Evolutionary conservation across 2,888 invertebrate genomes (phyloP).

Genomic region (Dolomedes plantarius): DNA sequence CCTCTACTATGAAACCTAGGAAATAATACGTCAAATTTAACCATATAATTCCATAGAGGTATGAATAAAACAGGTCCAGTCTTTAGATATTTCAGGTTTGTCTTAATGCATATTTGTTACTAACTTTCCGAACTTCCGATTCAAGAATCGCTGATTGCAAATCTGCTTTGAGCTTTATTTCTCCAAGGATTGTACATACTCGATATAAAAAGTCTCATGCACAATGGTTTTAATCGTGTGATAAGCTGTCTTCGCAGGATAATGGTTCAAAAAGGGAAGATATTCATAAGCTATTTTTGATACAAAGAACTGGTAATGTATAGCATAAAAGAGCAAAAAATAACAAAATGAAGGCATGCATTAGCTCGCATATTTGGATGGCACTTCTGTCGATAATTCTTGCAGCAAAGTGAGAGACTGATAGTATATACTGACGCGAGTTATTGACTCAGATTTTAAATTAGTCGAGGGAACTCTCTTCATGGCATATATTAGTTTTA

Average conservation of each 20-base stretch:
- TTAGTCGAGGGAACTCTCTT: constrained; percentile 23
- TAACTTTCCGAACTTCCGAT: neutral
- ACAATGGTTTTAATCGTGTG: neutral
- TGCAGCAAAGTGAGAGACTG: neutral
- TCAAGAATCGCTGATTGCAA: neutral
- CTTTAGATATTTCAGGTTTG: too few species aligned
- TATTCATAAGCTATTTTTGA: neutral
- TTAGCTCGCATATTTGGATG: neutral
- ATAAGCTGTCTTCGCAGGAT: neutral
- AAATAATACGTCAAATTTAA: too few species aligned
- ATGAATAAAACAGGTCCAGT: too few species aligned
- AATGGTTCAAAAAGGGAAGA: neutral
- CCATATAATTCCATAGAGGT: too few species aligned
- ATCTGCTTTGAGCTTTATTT: neutral
- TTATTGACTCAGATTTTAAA: neutral
- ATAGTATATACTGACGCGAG: neutral
- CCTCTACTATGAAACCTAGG: neutral
- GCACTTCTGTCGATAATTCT: neutral
- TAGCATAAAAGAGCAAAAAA: neutral
- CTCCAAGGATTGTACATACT: neutral
- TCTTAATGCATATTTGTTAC: too few species aligned
- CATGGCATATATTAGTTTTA: constrained; percentile 26
- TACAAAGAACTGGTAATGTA: neutral
- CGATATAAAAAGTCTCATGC: neutral
- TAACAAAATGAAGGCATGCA: neutral